These are phyloP conservation scores for Desmophyllum pertusum DNA, from an alignment of 92 coral and sea anemone species.

Conservation along the genomic window DNA sequence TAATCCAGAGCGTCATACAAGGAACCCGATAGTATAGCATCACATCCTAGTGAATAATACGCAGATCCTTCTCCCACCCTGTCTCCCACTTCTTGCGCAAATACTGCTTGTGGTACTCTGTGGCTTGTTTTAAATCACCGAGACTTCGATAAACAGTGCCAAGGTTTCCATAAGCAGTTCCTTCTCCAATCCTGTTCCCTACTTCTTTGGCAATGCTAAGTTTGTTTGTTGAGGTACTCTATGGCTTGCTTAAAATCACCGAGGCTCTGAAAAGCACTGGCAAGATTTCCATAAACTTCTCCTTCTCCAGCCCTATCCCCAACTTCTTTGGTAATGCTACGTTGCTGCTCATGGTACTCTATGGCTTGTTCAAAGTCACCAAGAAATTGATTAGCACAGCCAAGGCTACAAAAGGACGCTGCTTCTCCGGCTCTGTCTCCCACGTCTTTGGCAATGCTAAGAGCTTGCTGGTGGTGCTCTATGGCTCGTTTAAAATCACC, in stretches of 20 bases:
- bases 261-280: not conserved
- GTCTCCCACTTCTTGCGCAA: not conserved
- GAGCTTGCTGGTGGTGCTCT: no score
- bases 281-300: not conserved
- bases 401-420: no score
- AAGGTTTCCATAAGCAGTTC: not conserved
- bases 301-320: not conserved
- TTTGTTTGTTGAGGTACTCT: not conserved
- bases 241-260: slow-evolving; percentile 1
- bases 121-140: not conserved
- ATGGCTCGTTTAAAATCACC: no score
- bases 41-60: not conserved
- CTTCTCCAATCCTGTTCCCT: slow-evolving; percentile 11
- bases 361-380: no score
- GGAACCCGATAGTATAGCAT: not conserved
- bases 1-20: not conserved
- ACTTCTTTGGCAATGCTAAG: not conserved
- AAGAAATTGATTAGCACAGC: no score
- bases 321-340: no score
- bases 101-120: not conserved
- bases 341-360: no score
- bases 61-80: not conserved
- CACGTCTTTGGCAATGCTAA: not conserved
- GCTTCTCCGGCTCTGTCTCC: not conserved
- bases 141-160: not conserved